Evolutionary conservation across 2,888 invertebrate species (phyloP).

Genomic region (Pseudococcus viburni): DNA sequence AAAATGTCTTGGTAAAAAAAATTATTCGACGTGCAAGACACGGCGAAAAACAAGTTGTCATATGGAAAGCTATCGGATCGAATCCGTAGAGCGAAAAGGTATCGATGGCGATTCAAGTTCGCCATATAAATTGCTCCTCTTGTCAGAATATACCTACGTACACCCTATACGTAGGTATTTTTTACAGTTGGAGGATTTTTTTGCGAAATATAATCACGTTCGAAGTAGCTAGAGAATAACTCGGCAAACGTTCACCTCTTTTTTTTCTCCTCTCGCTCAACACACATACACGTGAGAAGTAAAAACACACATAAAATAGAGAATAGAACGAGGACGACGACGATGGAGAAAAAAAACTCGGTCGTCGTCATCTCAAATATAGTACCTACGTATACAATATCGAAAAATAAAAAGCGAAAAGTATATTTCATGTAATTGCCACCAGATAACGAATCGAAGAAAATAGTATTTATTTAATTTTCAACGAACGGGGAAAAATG

Average conservation of each 20-base stretch:
- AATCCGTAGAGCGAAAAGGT: conserved; percentile 15
- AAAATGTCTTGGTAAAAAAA: background rate
- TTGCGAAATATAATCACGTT: conserved; percentile 54
- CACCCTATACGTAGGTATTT: background rate
- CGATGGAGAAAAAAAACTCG: background rate
- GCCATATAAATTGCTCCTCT: conserved; percentile 38
- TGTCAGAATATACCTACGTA: conserved; percentile 19
- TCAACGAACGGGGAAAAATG: conserved; percentile 33
- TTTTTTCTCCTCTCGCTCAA: background rate
- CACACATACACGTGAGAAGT: background rate
- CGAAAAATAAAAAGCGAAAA: conserved; percentile 24
- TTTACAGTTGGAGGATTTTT: conserved; percentile 39
- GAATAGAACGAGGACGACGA: background rate
- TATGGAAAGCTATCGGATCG: conserved; percentile 14
- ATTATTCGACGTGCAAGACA: conserved; percentile 8
- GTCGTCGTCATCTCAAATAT: conserved; percentile 21
- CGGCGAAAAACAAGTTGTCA: background rate
- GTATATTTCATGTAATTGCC: conserved; percentile 56
- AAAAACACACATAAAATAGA: background rate
- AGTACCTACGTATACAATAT: conserved; percentile 36
- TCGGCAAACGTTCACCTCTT: conserved; percentile 11
- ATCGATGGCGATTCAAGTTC: conserved; percentile 34
- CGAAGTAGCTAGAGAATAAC: conserved; percentile 23
- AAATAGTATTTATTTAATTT: conserved; percentile 56
- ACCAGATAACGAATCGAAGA: conserved; percentile 54